These are phyloP conservation scores for Parthenolecanium corni DNA, from an alignment of 2,888 invertebrate species.

Conservation along the genomic window DNA sequence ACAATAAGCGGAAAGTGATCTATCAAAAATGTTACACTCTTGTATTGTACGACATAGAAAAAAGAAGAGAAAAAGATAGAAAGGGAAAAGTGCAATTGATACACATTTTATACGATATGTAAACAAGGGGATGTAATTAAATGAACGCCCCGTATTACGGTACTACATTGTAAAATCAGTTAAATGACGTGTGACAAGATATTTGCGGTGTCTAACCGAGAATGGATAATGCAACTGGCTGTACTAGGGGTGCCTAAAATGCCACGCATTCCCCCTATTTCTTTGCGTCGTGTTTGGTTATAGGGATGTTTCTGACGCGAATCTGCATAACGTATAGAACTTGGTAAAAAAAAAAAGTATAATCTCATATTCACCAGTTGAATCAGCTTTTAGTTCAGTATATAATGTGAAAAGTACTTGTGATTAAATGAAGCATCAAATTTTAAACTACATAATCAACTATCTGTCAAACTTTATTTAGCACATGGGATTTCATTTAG, in stretches of 20 bases:
- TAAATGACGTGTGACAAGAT: slow-evolving; percentile 26
- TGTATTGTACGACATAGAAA: neutral
- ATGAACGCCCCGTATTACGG: slow-evolving; percentile 19
- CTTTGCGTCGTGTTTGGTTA: too few species aligned
- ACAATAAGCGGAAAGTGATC: slow-evolving; percentile 16
- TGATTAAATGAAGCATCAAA: too few species aligned
- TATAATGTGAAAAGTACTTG: too few species aligned
- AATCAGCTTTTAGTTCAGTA: too few species aligned
- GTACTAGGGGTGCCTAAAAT: slow-evolving; percentile 15
- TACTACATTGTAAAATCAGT: slow-evolving; percentile 23
- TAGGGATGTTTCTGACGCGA: neutral
- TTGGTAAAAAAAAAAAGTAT: neutral
- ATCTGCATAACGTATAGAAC: neutral
- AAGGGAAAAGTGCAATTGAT: slow-evolving; percentile 20
- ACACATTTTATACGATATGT: slow-evolving; percentile 22
- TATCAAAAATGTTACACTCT: slow-evolving; percentile 17
- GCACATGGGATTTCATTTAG: too few species aligned
- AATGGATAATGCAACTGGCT: slow-evolving; percentile 19
- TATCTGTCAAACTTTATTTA: too few species aligned
- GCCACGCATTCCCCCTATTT: too few species aligned
- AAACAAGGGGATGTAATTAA: slow-evolving; percentile 26
- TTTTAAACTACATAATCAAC: too few species aligned
- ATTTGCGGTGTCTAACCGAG: slow-evolving; percentile 19
- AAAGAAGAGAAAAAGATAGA: neutral
- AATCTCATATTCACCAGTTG: neutral